Conservation (phyloP, 2,888 invertebrate species). For the Gasteruption jaculator region DNA sequence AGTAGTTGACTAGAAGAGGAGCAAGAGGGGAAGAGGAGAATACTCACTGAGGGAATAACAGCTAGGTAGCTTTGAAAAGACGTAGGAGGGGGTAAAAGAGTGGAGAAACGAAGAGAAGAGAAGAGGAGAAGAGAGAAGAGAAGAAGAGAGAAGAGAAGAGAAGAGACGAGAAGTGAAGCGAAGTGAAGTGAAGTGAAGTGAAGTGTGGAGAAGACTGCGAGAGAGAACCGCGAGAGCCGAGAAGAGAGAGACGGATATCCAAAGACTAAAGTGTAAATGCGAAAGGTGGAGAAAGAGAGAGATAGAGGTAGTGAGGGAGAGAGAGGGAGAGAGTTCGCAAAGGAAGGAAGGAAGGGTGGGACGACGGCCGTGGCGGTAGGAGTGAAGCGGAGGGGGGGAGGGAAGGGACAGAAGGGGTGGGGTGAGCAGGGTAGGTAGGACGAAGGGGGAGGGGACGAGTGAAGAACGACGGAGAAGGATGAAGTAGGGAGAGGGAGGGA, state of each 20-base stretch:
- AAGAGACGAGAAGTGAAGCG: constrained; percentile 11
- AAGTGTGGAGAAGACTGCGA: constrained; percentile 10
- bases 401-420: constrained; percentile 27
- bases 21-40: too few species aligned
- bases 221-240: constrained; percentile 1
- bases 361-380: constrained; percentile 21
- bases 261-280: constrained; percentile 22
- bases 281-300: constrained; percentile 14
- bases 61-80: too few species aligned
- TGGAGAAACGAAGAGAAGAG: background rate
- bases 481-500: constrained; percentile 11
- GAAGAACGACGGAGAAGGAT: constrained; percentile 2
- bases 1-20: too few species aligned
- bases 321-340: constrained; percentile 9
- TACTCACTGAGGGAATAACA: too few species aligned
- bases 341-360: constrained; percentile 30
- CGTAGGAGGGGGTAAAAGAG: too few species aligned
- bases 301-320: constrained; percentile 11
- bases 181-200: constrained; percentile 7
- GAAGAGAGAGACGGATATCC: constrained; percentile 1
- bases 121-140: constrained; percentile 10
- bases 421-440: constrained; percentile 21
- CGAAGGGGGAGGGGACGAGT: constrained; percentile 13
- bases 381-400: constrained; percentile 13
- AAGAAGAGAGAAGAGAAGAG: constrained; percentile 11